Conservation (phyloP, 2,797 vertebrate species). For the Tenualosa ilisha region DNA sequence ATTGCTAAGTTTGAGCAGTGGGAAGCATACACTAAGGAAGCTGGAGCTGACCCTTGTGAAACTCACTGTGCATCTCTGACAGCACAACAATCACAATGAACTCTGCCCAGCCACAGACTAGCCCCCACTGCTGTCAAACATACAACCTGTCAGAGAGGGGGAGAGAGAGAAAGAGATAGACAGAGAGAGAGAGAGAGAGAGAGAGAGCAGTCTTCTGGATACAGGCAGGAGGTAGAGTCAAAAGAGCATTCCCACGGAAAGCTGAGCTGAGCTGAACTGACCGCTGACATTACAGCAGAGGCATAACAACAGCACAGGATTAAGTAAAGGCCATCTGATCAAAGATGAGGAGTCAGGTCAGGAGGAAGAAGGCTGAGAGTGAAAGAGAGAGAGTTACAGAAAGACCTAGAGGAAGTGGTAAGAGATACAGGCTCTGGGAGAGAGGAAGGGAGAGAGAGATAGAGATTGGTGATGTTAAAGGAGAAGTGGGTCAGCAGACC, state of each 20-base stretch:
- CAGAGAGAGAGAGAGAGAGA: not conserved
- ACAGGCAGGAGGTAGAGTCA: slow-evolving; percentile 22
- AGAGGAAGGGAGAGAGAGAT: slow-evolving; percentile 44
- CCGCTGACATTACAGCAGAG: not conserved
- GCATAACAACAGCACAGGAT: not conserved
- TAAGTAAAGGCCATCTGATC: not conserved
- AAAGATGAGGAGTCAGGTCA: slow-evolving; percentile 5
- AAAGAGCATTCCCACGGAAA: slow-evolving; percentile 24
- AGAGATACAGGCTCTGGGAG: slow-evolving; percentile 34
- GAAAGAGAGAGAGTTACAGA: not conserved
- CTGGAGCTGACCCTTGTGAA: not conserved
- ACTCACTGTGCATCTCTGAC: not conserved
- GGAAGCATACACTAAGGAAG: not conserved
- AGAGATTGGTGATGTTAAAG: slow-evolving; percentile 32
- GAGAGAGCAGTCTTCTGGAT: not conserved
- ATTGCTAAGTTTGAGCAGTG: too few species aligned
- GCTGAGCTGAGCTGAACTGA: slow-evolving; percentile 19
- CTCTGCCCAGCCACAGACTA: not conserved
- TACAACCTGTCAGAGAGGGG: not conserved
- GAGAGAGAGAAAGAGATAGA: not conserved
- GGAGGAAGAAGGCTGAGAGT: not conserved
- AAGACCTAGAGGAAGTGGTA: not conserved
- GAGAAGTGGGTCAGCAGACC: slow-evolving; percentile 46
- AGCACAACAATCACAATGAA: not conserved
- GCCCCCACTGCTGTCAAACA: not conserved